Evolutionary conservation across 1,140 invertebrate species (phyloP), one percentile per base, ranked within the genome.

Genomic region (Rhopalosiphum padi): DNA sequence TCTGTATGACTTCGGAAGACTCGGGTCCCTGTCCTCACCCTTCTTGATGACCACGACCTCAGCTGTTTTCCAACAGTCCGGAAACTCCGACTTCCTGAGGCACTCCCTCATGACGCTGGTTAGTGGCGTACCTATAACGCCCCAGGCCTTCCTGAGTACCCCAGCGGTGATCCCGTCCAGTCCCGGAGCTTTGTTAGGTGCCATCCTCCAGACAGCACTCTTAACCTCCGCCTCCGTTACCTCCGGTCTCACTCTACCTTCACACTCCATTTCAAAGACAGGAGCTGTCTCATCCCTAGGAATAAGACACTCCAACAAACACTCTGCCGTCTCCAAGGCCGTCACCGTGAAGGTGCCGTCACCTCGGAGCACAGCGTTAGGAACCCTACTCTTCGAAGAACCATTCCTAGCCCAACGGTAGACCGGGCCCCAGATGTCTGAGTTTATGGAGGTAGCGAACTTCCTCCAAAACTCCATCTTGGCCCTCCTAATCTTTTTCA

Each of bases 131-230:
- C 55, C 37, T 9, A 68, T 35, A 3, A 43, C 41, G 23, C 8
- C 7, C 89, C 89, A 90, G 22, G 89, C 18, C 37, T 90, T 90
- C 89, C 89, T 90, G 7, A 90, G 35, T 4, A 68, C 89, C 0
- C 35, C 37, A 23, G 53, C 89, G 8, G 89, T 90, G 18, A 90
- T 90, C 3, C 89, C 89, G 23, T 90, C 55, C 6, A 68, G 53
- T 43, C 89, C 89, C 5, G 89, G 55, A 3, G 88, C 88, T 37
- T 90, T 90, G 88, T 90, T 90, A 9, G 88, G 88, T 8, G 88
- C 88, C 48, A 55, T 88, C 51, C 88, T 90, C 88, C 89, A 43
- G 25, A 90, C 25, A 7, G 89, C 89, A 22, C 18, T 30, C 23
- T 43, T 55, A 15, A 68, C 89, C 46, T 90, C 89, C 1, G 35